Base-by-base conservation (phyloP, 2,797 vertebrate species). In the Sandelia bainsii region DNA sequence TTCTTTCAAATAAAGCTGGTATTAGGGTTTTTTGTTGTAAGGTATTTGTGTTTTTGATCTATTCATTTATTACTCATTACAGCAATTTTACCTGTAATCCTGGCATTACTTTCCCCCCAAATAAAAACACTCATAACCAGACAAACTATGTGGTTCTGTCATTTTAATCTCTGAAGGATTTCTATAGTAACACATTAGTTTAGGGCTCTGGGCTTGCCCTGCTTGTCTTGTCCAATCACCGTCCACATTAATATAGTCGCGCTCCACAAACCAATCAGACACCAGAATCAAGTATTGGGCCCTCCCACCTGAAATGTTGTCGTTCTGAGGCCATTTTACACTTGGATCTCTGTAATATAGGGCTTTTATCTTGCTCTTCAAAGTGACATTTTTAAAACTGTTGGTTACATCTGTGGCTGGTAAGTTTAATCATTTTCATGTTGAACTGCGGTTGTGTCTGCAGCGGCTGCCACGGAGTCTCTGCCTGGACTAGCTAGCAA, bases 301-400 rank as follows among this genome's bases (percentile, higher is more conserved):
- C 87, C 87, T 8, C 91, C 87, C 68, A 25, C 32, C 13, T 32
- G 70, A 73, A 74, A 83, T 82, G 39, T 70, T 82, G 37, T 69
- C 73, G 69, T 19, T 32, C 80, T 91, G 93, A 88, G 89, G 93
- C 93, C 93, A 94, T 94, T 94, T 94, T 94, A 87, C 74, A 69
- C 84, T 76, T 60, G 48, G 49, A 67, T 66, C 40, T 19, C 32
- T 39, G 58, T 73, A 80, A 85, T 79, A 77, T 50, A 72, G 46
- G 25, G 2, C 3, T 67, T 32, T 2, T 69, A 34, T 42, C 44
- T 9, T 39, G 57, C 3, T 9, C 29, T 60, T 39, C 27, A 46
- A 6, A 61, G 56, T 86, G 67, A 57, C 46, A 62, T 65, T 74
- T 46, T 25, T 39, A 39, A 17, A 34, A 11, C 20, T 7, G 5